Conservation (phyloP, 2,797 vertebrate species). For the Manis javanica region DNA sequence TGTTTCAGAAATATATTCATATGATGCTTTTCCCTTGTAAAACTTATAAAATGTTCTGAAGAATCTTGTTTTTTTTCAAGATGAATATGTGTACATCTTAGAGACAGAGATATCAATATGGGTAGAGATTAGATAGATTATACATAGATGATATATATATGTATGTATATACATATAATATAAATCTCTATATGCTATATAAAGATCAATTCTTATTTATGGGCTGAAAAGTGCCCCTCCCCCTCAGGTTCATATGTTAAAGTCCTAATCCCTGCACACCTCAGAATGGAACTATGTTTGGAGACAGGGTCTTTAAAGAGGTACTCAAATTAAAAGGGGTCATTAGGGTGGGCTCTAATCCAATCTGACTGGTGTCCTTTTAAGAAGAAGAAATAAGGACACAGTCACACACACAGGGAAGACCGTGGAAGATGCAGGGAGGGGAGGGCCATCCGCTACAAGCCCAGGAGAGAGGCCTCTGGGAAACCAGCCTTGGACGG, state of each 20-base stretch:
- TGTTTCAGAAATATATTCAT: not conserved
- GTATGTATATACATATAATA: rapidly evolving
- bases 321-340: not conserved
- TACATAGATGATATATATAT: too few species aligned
- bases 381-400: not conserved
- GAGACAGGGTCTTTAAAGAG: not conserved
- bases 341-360: not conserved
- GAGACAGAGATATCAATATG: not conserved
- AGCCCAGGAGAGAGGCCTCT: not conserved
- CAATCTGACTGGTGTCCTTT: not conserved
- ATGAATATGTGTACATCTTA: not conserved
- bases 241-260: not conserved
- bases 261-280: not conserved
- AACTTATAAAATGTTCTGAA: not conserved
- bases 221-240: not conserved
- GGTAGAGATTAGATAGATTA: not conserved
- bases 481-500: too few species aligned
- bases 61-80: not conserved
- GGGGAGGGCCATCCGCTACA: too few species aligned
- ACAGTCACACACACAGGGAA: not conserved
- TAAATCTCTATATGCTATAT: not conserved
- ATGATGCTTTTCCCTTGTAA: not conserved
- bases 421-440: too few species aligned
- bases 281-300: not conserved
- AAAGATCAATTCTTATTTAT: not conserved